phyloP scores from a whole-genome alignment of 2,888 invertebrate species.

The Aphodius granarius region DNA sequence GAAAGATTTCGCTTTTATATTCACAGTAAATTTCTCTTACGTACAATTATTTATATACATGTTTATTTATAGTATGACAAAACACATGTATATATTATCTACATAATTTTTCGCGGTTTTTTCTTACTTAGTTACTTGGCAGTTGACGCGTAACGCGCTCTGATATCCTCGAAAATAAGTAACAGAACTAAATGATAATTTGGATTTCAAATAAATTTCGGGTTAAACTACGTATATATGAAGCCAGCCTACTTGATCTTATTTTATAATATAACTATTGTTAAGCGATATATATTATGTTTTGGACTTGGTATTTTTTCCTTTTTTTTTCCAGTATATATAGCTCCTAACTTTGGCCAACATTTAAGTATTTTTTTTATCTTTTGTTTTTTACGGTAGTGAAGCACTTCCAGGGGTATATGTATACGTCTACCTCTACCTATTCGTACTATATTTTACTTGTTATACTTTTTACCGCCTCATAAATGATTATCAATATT shows the following conservation, averaged over 20 bases:
- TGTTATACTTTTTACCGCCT: background rate
- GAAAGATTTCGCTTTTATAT: background rate
- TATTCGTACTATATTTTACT: background rate
- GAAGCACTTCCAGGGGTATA: background rate
- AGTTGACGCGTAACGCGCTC: background rate
- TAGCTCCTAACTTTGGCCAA: background rate
- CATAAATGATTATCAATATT: background rate
- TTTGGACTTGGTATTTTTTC: background rate
- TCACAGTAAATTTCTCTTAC: background rate
- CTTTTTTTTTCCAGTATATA: background rate
- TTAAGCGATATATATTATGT: background rate
- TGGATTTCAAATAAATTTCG: background rate
- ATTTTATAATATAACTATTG: background rate
- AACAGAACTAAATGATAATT: background rate
- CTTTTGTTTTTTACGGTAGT: background rate
- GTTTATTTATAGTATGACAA: background rate
- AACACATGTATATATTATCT: too few relatives aligned
- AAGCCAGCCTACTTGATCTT: background rate
- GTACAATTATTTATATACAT: background rate
- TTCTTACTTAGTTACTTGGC: background rate
- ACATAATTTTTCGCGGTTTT: too few relatives aligned
- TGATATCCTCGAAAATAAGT: background rate
- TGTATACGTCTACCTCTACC: background rate
- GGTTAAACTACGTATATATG: background rate
- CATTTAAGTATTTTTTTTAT: background rate